These are phyloP conservation scores for Hydrozoanthus gracilis DNA, from an alignment of 92 coral and sea anemone species.

Conservation along the genomic window DNA sequence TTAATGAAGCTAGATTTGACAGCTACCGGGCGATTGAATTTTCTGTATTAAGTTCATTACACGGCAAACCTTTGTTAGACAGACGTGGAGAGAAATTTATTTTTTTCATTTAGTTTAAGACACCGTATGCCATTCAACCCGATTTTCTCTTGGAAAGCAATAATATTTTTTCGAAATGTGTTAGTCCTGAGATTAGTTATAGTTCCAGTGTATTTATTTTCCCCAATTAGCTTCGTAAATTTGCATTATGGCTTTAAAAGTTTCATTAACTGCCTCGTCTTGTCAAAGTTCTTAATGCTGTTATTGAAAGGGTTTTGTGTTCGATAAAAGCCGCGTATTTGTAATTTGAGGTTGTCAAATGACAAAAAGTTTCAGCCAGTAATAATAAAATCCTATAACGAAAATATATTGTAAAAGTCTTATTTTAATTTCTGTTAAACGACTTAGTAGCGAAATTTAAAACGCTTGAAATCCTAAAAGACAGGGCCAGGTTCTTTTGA, in stretches of 20 bases:
- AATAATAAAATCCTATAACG: not conserved
- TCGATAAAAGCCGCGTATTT: not conserved
- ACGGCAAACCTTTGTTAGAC: not conserved
- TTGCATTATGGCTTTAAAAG: not conserved
- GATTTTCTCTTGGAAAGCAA: conserved; percentile 10
- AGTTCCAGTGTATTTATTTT: conserved; percentile 23
- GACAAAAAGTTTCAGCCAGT: not conserved
- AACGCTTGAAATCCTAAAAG: no score
- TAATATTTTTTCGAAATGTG: conserved; percentile 4
- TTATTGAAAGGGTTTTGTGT: not conserved
- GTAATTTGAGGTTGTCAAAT: not conserved
- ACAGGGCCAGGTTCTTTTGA: no score
- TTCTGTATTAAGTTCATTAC: conserved; percentile 24
- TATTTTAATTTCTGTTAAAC: no score
- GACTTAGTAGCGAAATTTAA: no score
- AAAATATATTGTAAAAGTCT: not conserved
- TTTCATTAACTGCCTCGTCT: conserved; percentile 30
- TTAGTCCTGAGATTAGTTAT: not conserved
- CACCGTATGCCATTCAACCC: conserved; percentile 2
- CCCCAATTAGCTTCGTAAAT: conserved; percentile 39
- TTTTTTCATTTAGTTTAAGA: not conserved
- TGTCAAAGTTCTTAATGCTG: not conserved
- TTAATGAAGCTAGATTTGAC: conserved; percentile 2
- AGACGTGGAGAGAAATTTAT: not conserved
- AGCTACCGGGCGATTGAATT: not conserved